These are phyloP conservation scores for Crocodylus rhombifer DNA, from an alignment of 2,797 vertebrate species.

Conservation along the genomic window DNA sequence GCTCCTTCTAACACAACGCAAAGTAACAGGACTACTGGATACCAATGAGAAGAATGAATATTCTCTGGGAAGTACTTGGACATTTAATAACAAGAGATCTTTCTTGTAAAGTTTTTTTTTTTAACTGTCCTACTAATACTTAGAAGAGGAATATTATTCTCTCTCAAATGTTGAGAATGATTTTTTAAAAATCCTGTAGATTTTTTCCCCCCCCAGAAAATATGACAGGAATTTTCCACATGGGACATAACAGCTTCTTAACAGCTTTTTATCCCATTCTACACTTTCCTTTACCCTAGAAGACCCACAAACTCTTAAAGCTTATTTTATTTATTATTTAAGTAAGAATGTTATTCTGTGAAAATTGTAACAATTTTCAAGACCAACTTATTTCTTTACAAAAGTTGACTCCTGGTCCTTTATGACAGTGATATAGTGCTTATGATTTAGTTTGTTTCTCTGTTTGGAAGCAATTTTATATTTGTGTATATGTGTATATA, in stretches of 20 bases:
- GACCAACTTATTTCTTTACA: background rate
- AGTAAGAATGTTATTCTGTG: background rate
- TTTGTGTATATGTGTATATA: background rate
- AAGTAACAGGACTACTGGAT: no score
- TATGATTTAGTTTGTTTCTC: background rate
- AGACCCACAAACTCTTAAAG: background rate
- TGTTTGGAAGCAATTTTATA: conserved; percentile 32
- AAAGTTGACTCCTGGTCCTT: background rate
- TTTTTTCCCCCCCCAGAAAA: background rate
- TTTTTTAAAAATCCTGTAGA: background rate
- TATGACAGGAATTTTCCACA: conserved; percentile 44
- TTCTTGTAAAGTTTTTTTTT: no score
- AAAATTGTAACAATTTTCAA: conserved; percentile 23
- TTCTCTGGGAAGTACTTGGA: no score
- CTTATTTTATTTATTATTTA: conserved; percentile 11
- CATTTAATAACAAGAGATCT: no score
- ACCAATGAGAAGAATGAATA: no score
- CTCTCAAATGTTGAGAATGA: background rate
- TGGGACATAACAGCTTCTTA: conserved; percentile 1
- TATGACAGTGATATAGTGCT: conserved; percentile 34
- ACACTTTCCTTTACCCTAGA: conserved; percentile 43
- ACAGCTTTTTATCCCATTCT: conserved; percentile 37
- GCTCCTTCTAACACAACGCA: no score
- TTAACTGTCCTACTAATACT: no score
- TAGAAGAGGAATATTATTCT: background rate